phyloP scores from a whole-genome alignment of 2,888 invertebrate genomes.

The Sarcophaga rosellei region DNA sequence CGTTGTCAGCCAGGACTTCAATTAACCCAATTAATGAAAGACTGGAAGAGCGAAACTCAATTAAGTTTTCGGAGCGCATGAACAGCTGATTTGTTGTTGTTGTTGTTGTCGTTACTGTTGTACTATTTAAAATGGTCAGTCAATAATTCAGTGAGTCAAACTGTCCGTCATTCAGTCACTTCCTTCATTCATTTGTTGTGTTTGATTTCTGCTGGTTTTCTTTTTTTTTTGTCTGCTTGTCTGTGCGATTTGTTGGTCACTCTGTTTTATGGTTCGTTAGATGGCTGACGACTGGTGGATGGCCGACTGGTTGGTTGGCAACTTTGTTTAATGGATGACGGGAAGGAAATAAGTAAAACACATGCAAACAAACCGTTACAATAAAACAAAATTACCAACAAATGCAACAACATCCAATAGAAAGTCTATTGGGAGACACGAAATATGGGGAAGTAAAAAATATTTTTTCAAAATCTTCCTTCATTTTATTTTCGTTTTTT shows the following conservation, averaged over 20 bases:
- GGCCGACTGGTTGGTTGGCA: constrained; percentile 36
- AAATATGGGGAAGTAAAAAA: constrained; percentile 30
- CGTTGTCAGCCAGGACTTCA: constrained; percentile 72
- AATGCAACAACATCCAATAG: constrained; percentile 44
- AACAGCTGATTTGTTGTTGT: constrained; percentile 64
- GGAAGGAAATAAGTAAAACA: constrained; percentile 51
- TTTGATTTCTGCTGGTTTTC: background rate
- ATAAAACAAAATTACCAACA: constrained; percentile 13
- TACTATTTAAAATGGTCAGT: background rate
- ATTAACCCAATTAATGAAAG: constrained; percentile 80
- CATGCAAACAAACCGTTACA: constrained; percentile 43
- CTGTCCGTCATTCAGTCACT: background rate
- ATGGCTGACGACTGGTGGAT: background rate
- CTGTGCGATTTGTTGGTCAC: constrained; percentile 35
- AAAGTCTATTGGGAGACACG: constrained; percentile 53
- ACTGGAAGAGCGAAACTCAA: constrained; percentile 73
- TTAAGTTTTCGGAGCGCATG: constrained; percentile 75
- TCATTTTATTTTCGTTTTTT: background rate
- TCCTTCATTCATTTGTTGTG: background rate
- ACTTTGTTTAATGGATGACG: constrained; percentile 45
- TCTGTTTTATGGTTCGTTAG: constrained; percentile 48
- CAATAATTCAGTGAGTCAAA: background rate
- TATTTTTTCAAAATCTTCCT: constrained; percentile 3
- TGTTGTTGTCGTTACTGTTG: constrained; percentile 21
- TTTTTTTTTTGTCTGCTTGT: background rate